phyloP scores from a whole-genome alignment of 1,140 invertebrate genomes.

The Aleiodes sp. region DNA sequence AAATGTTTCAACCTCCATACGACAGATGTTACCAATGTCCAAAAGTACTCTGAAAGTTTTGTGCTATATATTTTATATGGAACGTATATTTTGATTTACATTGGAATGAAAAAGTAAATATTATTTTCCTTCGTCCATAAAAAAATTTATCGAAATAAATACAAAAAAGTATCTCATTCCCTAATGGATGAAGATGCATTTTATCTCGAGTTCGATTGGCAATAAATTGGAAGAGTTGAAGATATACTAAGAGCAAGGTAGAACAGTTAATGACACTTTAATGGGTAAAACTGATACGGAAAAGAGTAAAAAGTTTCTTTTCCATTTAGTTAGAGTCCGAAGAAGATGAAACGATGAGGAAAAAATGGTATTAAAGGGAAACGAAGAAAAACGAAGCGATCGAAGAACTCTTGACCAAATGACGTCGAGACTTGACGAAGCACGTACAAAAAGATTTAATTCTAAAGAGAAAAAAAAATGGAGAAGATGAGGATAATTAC shows the following conservation, averaged over 20 bases:
- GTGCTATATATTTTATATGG: not conserved
- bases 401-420: too few relatives aligned
- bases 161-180: not conserved
- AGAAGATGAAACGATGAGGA: not conserved
- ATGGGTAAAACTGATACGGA: not conserved
- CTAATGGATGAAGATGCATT: not conserved
- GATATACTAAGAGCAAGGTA: not conserved
- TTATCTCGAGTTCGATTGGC: not conserved
- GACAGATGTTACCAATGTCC: constrained; percentile 9
- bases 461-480: too few relatives aligned
- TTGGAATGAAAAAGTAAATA: not conserved
- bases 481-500: too few relatives aligned
- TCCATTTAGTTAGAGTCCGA: not conserved
- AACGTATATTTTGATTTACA: not conserved
- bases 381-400: too few relatives aligned
- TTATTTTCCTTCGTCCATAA: not conserved
- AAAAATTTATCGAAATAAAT: not conserved
- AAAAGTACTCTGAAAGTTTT: not conserved
- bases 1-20: not conserved
- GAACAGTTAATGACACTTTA: not conserved
- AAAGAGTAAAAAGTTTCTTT: not conserved
- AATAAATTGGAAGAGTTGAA: not conserved
- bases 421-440: too few relatives aligned
- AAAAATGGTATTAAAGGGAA: not conserved
- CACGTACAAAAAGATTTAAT: too few relatives aligned